Conservation (phyloP, 2,888 invertebrate genomes). For the Colletes collaris region DNA sequence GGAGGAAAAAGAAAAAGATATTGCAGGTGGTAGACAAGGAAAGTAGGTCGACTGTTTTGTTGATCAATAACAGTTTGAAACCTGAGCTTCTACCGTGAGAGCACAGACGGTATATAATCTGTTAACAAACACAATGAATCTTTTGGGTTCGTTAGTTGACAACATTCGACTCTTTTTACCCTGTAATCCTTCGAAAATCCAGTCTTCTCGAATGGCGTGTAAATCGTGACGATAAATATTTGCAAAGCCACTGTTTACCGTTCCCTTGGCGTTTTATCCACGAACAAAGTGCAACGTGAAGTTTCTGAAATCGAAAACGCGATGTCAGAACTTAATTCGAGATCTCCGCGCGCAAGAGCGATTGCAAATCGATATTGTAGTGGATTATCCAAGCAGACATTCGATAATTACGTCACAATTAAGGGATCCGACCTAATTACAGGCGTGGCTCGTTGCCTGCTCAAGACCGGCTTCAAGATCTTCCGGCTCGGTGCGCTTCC, state of each 20-base stretch:
- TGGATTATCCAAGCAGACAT: conserved; percentile 56
- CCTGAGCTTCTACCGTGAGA: conserved; percentile 1
- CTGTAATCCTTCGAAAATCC: not conserved
- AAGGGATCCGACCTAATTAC: conserved; percentile 76
- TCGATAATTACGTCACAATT: conserved; percentile 78
- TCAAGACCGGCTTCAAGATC: conserved; percentile 54
- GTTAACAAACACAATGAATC: no score
- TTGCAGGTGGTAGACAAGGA: not conserved
- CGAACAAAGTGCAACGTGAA: no score
- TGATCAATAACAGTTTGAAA: conserved; percentile 5
- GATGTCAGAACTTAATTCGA: not conserved
- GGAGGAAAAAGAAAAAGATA: not conserved
- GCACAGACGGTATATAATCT: not conserved
- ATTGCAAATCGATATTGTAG: conserved; percentile 60
- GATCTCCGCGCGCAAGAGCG: conserved; percentile 33
- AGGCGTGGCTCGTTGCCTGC: conserved; percentile 50
- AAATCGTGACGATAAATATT: no score
- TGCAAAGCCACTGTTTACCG: no score
- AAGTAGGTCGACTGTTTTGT: conserved; percentile 8
- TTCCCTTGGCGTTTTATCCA: no score
- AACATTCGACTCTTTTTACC: not conserved
- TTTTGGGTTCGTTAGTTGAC: not conserved
- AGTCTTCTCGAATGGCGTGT: not conserved
- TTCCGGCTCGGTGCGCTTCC: conserved; percentile 57
- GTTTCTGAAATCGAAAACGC: no score